Base-by-base conservation (phyloP, 1,140 invertebrate species). In the Atta colombica region DNA sequence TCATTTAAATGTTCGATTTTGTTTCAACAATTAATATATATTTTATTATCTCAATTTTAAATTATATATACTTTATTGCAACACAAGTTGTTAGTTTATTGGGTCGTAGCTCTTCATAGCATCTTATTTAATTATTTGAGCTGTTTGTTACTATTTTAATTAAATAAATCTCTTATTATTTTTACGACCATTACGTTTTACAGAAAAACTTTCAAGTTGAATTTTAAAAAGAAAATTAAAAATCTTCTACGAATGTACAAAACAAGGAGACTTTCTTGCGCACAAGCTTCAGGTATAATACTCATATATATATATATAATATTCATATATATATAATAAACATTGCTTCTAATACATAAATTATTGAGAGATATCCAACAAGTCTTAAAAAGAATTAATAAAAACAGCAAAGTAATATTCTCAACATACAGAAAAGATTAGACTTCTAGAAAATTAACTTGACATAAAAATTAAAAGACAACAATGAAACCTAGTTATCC, bases 191-290 rank as follows among this genome's bases (percentile, higher is more conserved):
- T 31, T 31, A 31, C 31, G 3, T 74, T 55, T 35, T 5, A 31
- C 0, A 14, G 4, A 58, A 35, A 35, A 35, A 58, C 10, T 35
- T 75, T 5, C 0, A 2, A 14, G 3, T 55, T 35, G 5, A 21
- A 58, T 58, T 75, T 58, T 28, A 14, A 35, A 55, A 53, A 58
- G 18, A 58, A 7, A 55, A 75, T 58, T 35, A 35, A 75, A 58
- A 35, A 35, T 31, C 0, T 72, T 4, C 10, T 18, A 53, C 25
- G 28, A 10, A 2, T 35, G 10, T 7, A 21, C n/a, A 31, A 31
- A 35, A 68, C 6, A 63, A 69, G 5, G 6, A 55, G 28, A 72
- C 7, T 8, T 8, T 1, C 0, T 39, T 39, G 39, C 0, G 39
- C 4, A 39, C 2, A 71, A 72, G 7, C 4, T 55, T 2, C 14